phyloP scores from a whole-genome alignment of 2,888 invertebrate species.

The Pseudococcus jackbeardsleyi region DNA sequence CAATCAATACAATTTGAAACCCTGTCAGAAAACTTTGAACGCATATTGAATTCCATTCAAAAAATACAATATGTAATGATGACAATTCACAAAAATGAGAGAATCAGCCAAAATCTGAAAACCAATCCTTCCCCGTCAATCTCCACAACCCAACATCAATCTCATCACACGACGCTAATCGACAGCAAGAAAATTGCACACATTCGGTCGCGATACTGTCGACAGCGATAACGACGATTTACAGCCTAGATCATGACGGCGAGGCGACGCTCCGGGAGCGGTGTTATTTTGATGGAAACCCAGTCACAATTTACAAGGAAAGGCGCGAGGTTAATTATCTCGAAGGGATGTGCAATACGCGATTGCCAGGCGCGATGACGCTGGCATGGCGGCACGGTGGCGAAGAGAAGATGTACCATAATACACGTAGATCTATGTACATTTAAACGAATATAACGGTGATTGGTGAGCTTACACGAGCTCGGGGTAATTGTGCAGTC shows the following conservation, averaged over 20 bases:
- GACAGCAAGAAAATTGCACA: no score
- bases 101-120: no score
- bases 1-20: no score
- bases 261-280: neutral
- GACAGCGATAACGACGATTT: neutral
- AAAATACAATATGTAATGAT: no score
- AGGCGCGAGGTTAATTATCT: neutral
- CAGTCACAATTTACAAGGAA: neutral
- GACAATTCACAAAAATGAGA: no score
- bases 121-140: no score
- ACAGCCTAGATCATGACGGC: neutral
- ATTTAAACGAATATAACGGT: neutral
- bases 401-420: neutral
- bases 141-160: no score
- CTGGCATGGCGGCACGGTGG: neutral
- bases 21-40: no score
- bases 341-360: neutral
- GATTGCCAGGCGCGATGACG: neutral
- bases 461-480: neutral
- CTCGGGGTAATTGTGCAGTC: neutral
- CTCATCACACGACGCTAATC: no score
- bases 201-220: no score
- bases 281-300: slow-evolving; percentile 10
- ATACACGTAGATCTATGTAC: neutral
- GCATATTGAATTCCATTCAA: no score